Percentiles rank a stretch among this genome's conserved stretches.
These are phyloP conservation scores for Sphenopsis melanotis DNA, from an alignment of 2,797 vertebrate species.

Conservation along the genomic window DNA sequence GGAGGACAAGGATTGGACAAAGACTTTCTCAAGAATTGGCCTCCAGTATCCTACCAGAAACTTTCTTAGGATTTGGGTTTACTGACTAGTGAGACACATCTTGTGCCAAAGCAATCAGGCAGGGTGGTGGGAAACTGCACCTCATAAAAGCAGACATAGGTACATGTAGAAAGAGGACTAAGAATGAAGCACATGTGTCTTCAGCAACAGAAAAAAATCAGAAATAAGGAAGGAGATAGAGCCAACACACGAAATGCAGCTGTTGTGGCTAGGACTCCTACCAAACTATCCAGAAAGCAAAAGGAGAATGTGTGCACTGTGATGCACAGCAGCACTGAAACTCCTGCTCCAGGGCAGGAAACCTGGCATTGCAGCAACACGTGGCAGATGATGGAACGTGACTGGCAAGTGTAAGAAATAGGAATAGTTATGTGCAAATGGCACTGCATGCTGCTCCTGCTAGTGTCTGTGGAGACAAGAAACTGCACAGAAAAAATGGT, in stretches of 20 bases:
- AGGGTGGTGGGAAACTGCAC: background rate
- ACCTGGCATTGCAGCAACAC: background rate
- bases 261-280: background rate
- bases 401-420: background rate
- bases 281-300: background rate
- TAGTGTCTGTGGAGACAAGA: background rate
- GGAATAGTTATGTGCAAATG: background rate
- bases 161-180: background rate
- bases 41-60: background rate
- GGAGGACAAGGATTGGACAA: background rate
- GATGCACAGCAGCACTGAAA: background rate
- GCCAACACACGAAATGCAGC: background rate
- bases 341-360: background rate
- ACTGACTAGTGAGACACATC: background rate
- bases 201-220: background rate
- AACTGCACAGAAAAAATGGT: background rate
- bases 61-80: background rate
- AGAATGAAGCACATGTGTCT: background rate
- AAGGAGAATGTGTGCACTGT: background rate
- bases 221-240: background rate
- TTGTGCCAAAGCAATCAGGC: background rate
- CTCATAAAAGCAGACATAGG: background rate
- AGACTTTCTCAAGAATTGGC: background rate
- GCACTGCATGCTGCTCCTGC: accelerated
- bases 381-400: accelerated